Conservation (phyloP, 2,888 invertebrate genomes). For the Tetheella fluctuosa region DNA sequence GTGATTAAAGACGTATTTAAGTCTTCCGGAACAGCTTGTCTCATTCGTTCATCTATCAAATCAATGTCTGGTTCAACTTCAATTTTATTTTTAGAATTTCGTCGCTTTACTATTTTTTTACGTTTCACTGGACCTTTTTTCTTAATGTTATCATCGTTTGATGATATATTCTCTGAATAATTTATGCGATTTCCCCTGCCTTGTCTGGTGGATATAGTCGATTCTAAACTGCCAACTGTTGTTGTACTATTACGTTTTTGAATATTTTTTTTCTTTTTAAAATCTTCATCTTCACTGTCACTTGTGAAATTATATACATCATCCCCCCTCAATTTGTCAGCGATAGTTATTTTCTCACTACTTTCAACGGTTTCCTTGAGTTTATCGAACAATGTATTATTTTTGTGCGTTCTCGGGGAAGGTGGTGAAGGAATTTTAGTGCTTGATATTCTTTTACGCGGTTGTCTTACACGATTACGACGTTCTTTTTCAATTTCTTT, state of each 20-base stretch:
- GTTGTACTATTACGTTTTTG: slow-evolving; percentile 43
- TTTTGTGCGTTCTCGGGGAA: slow-evolving; percentile 57
- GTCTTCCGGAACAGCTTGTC: slow-evolving; percentile 43
- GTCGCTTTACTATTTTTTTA: slow-evolving; percentile 28
- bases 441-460: slow-evolving; percentile 36
- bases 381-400: slow-evolving; percentile 61
- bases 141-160: slow-evolving; percentile 36
- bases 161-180: slow-evolving; percentile 39
- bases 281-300: slow-evolving; percentile 71
- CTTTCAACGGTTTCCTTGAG: slow-evolving; percentile 53
- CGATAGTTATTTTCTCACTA: slow-evolving; percentile 46
- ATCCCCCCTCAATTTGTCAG: slow-evolving; percentile 39
- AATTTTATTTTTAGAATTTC: slow-evolving; percentile 14
- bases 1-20: slow-evolving; percentile 57
- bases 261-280: slow-evolving; percentile 49
- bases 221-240: slow-evolving; percentile 39
- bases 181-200: slow-evolving; percentile 31
- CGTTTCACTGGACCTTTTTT: slow-evolving; percentile 26
- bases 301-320: slow-evolving; percentile 66
- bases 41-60: slow-evolving; percentile 65
- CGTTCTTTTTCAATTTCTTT: slow-evolving; percentile 66
- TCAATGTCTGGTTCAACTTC: slow-evolving; percentile 27
- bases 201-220: slow-evolving; percentile 34
- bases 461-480: slow-evolving; percentile 40
- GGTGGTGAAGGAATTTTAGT: slow-evolving; percentile 27